phyloP scores from a whole-genome alignment of 1,140 invertebrate genomes.

The Drosophila punjabiensis region DNA sequence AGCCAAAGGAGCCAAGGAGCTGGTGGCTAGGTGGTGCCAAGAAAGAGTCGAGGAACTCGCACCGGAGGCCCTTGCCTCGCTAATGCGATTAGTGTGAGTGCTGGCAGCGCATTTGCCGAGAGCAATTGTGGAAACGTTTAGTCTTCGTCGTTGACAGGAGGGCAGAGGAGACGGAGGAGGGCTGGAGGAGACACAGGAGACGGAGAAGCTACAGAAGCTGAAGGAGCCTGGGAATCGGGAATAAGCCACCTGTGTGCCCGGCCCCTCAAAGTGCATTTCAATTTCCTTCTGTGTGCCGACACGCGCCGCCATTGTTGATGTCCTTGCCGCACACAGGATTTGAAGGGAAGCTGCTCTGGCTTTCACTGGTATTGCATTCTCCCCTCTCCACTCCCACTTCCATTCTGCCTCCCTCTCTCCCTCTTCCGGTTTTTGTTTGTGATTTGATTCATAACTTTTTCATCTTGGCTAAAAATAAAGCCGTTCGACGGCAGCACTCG shows the following conservation, averaged over 20 bases:
- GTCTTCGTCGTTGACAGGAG: slow-evolving; percentile 8
- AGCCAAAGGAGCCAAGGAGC: too few species aligned
- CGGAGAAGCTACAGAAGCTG: neutral
- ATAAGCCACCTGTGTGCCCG: neutral
- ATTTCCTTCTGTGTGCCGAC: slow-evolving; percentile 53
- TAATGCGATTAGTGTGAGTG: slow-evolving; percentile 57
- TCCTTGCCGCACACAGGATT: slow-evolving; percentile 1
- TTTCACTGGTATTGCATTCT: slow-evolving; percentile 11
- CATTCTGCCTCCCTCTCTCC: neutral
- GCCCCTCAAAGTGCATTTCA: slow-evolving; percentile 57
- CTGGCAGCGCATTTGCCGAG: slow-evolving; percentile 21
- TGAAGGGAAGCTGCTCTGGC: neutral
- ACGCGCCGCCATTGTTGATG: slow-evolving; percentile 7
- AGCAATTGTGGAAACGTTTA: slow-evolving; percentile 43
- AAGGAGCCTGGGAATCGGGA: neutral
- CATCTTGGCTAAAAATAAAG: slow-evolving; percentile 36
- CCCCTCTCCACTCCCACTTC: neutral
- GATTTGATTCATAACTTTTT: slow-evolving; percentile 47
- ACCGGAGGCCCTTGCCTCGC: neutral
- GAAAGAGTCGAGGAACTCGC: neutral
- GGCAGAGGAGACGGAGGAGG: too few species aligned
- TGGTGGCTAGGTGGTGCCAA: neutral
- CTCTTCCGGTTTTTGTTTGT: slow-evolving; percentile 47
- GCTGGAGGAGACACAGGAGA: neutral
- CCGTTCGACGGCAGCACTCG: slow-evolving; percentile 21